Evolutionary conservation across 2,113 vertebrate species (phyloP).

Genomic region (Oceanodroma tethys): DNA sequence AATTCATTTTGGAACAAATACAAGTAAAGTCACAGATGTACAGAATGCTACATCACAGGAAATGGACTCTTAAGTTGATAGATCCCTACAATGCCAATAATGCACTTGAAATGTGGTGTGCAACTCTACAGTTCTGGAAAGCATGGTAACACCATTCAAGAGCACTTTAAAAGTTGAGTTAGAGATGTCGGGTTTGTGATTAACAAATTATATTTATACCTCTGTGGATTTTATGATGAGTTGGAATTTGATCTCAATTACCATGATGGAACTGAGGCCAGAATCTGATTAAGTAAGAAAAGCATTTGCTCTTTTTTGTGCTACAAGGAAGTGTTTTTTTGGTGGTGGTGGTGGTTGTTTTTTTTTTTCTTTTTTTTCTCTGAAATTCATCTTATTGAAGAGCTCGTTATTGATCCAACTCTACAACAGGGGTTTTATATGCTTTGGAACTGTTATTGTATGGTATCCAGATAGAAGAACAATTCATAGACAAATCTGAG

Average conservation of each 20-base stretch:
- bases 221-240: neutral
- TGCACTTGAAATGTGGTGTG: neutral
- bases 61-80: conserved; percentile 42
- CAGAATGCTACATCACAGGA: conserved; percentile 37
- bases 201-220: conserved; percentile 20
- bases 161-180: neutral
- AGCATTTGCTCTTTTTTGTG: neutral
- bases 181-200: neutral
- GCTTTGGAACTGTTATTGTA: neutral
- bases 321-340: neutral
- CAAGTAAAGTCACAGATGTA: conserved; percentile 61
- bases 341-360: too few species aligned
- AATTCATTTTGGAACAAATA: conserved; percentile 72
- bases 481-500: neutral
- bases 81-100: neutral
- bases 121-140: neutral
- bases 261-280: neutral
- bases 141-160: neutral
- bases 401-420: neutral
- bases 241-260: conserved; percentile 25
- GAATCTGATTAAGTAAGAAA: neutral
- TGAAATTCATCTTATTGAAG: neutral
- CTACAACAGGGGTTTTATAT: neutral
- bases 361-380: neutral
- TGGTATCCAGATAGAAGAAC: neutral